Conservation (phyloP, 1,140 invertebrate species). For the Drosophila micromelanica region DNA sequence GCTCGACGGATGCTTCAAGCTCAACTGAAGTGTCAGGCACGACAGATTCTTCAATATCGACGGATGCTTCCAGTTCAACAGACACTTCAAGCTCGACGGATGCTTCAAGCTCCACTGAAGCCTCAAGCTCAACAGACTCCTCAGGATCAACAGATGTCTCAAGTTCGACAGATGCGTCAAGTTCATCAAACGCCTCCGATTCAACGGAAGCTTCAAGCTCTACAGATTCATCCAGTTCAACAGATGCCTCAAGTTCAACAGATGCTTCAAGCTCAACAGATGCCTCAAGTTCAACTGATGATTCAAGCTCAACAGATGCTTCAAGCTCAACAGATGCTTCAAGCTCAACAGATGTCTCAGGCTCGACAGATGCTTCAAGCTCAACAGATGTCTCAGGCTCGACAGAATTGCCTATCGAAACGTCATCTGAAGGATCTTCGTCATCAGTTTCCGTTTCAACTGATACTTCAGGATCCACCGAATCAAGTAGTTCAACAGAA, state of each 20-base stretch:
- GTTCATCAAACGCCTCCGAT: constrained; percentile 25
- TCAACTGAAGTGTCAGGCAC: constrained; percentile 32
- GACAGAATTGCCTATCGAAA: constrained; percentile 30
- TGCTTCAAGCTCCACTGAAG: constrained; percentile 40
- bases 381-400: constrained; percentile 43
- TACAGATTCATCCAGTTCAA: constrained; percentile 10
- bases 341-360: constrained; percentile 7
- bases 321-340: constrained; percentile 51
- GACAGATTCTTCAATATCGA: constrained; percentile 38
- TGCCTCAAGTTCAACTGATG: constrained; percentile 22
- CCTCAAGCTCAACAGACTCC: constrained; percentile 29
- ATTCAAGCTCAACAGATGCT: constrained; percentile 18
- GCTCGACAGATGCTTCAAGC: constrained; percentile 21
- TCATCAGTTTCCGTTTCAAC: constrained; percentile 26
- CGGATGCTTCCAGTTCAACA: constrained; percentile 40
- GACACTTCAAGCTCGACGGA: constrained; percentile 5
- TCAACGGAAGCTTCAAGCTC: not conserved
- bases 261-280: constrained; percentile 25
- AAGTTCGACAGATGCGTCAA: constrained; percentile 26
- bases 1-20: not conserved
- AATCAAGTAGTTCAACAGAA: constrained; percentile 34
- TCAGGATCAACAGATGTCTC: constrained; percentile 24
- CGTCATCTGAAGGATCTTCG: constrained; percentile 52
- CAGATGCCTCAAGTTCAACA: constrained; percentile 41
- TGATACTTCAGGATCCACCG: constrained; percentile 32